Base-by-base conservation (phyloP, 2,113 vertebrate species). In the Eulemur macaco region DNA sequence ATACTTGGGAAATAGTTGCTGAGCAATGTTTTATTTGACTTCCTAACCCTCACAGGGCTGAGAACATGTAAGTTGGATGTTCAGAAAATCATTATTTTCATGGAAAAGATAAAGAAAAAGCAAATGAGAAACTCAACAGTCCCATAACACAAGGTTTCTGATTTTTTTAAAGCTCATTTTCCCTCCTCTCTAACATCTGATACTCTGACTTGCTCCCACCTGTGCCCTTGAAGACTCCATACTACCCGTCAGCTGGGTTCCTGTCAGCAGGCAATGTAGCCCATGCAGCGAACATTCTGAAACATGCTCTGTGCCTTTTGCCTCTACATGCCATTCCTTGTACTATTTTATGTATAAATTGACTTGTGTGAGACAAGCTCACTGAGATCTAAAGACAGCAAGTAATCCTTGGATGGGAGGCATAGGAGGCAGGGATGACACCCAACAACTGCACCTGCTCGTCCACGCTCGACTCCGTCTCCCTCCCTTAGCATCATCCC, bases 1-100 rank as follows among this genome's bases (percentile, higher is more conserved):
- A 69, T 10, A 5, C 17, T 80, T 25, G 58, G 63, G 52, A 74
- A 84, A 86, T 77, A 80, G 66, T 85, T 89, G 50, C 76, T 54
- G 45, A 97, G 90, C 56, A 76, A 21, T 47, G 6, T 94, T 89
- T 89, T 90, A 60, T 87, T 92, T 64, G 93, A 88, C n/a, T 71
- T 95, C 34, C 84, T 37, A 81, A 87, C 12, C 69, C 11, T 42
- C 69, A 88, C 34, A 37, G 5, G 83, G 23, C n/a, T 58, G 37
- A 85, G 14, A 39, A 66, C 39, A 21, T 47, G 12, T 29, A 95
- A 39, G 18, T 73, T 77, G 58, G 82, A 31, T 71, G 15, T 78
- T 91, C 37, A 86, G 63, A 82, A 94, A 95, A 87, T 52, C 4
- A 96, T 80, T 81, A 80, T 94, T 94, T 89, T 92, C 68, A 74